Percentiles rank a stretch among this genome's conserved stretches.
Conservation (phyloP, 2,113 vertebrate genomes). For the Rallus limicola region DNA sequence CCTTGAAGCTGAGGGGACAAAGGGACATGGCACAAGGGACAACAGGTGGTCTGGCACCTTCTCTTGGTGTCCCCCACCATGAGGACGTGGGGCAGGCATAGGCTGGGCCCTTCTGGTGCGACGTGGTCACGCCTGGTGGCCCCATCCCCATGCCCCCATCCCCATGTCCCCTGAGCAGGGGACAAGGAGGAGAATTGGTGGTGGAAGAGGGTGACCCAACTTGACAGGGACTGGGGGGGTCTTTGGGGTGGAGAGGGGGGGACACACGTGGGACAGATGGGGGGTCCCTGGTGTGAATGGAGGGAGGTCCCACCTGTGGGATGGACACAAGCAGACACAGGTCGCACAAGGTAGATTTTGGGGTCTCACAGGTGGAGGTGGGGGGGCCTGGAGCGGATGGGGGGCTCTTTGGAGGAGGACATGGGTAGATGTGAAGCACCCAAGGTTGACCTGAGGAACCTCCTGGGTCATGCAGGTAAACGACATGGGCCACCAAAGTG, state of each 20-base stretch:
- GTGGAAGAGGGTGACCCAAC: background rate
- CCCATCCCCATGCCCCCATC: fast-evolving
- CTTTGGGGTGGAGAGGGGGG: no score
- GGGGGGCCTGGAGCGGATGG: no score
- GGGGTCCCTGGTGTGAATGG: no score
- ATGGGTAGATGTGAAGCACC: no score
- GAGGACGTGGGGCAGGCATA: background rate
- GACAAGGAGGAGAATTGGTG: background rate
- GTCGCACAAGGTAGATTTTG: background rate
- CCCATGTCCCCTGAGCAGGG: fast-evolving
- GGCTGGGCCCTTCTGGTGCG: background rate
- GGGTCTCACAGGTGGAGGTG: background rate
- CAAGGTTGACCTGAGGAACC: no score
- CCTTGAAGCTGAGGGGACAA: background rate
- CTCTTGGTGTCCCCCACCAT: background rate
- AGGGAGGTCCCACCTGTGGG: background rate
- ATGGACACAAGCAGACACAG: background rate
- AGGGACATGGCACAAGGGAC: background rate
- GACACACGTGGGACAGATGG: background rate
- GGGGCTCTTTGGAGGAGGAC: no score
- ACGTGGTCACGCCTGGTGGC: background rate
- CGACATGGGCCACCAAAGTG: background rate
- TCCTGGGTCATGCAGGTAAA: no score
- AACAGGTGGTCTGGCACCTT: no score
- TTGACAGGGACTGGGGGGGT: background rate